Evolutionary conservation across 2,797 vertebrate species (phyloP), one percentile per base, ranked within the genome.

Genomic region (Novumbra hubbsi): DNA sequence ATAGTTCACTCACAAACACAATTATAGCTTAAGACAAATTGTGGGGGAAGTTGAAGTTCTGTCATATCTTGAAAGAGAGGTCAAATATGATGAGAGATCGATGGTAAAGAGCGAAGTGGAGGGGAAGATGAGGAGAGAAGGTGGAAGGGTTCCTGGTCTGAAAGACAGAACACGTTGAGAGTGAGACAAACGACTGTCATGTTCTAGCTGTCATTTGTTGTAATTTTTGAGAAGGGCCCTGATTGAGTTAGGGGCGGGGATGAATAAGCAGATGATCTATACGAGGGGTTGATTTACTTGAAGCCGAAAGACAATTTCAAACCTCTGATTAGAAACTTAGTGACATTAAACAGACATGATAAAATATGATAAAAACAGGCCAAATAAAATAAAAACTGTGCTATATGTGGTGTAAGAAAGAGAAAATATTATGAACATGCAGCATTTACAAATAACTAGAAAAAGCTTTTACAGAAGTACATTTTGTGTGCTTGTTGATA

Each of bases 171-270:
- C 74, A 73, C 72, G 76, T 73, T 72, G 15, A 77, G 86, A 89
- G 79, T 0, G 82, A 92, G 92, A 94, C 71, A 68, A 86, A 93
- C 87, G 86, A 89, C 87, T 87, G 90, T 90, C 91, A 94, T 94
- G 92, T 93, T 80, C 76, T 75, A 81, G 81, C 81, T 89, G 87
- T 91, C 88, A 90, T 93, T 90, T 84, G 87, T 90, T 90, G 76
- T 73, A 71, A 84, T 84, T 84, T 85, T 90, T 86, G 83, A 87
- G 84, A 87, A 93, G 87, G 83, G 83, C 83, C 82, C 87, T 89
- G 88, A 93, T 92, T 80, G 78, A 89, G 91, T 92, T 85, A 93
- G 83, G 67, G 78, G 73, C 69, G 74, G 79, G 80, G 82, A 73
- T 87, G 84, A 91, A 91, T 87, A 86, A 91, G 84, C 79, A 84